Evolutionary conservation across 1,140 invertebrate species (phyloP).

Genomic region (Penaeus japonicus): DNA sequence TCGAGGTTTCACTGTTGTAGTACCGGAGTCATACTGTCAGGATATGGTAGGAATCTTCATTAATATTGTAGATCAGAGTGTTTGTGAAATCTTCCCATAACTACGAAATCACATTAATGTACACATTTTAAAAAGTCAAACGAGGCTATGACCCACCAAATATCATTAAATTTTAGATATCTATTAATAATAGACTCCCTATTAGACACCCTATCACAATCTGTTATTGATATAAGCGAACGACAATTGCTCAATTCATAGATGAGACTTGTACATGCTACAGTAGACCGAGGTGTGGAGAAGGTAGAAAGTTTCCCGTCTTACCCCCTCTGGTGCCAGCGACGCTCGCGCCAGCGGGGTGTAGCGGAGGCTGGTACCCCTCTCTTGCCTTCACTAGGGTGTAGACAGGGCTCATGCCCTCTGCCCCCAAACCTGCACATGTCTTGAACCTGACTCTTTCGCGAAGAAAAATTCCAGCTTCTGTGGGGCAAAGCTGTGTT

Average conservation of each 20-base stretch:
- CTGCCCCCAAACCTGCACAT: not conserved
- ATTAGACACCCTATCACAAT: conserved; percentile 34
- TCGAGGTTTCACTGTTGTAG: conserved; percentile 24
- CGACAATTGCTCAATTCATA: conserved; percentile 54
- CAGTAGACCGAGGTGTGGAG: not conserved
- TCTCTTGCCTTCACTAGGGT: not conserved
- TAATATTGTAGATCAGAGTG: conserved; percentile 13
- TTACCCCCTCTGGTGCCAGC: not conserved
- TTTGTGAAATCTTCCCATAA: conserved; percentile 37
- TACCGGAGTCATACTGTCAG: conserved; percentile 26
- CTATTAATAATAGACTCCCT: conserved; percentile 22
- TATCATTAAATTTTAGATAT: conserved; percentile 31
- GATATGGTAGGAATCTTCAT: conserved; percentile 23
- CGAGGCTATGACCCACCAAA: conserved; percentile 43
- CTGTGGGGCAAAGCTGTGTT: not conserved
- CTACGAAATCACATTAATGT: conserved; percentile 48
- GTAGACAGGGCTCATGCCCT: not conserved
- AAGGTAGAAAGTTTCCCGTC: not conserved
- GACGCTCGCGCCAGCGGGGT: too few species aligned
- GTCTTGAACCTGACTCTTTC: conserved; percentile 25
- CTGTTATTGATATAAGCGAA: conserved; percentile 55
- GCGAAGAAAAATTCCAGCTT: conserved; percentile 31
- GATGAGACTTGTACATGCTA: conserved; percentile 56
- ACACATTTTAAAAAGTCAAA: conserved; percentile 38
- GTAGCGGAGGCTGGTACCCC: too few species aligned